These are phyloP conservation scores for mouse (Mus musculus) DNA, from an alignment of 2,113 vertebrate genomes.

Conservation along the genomic window DNA sequence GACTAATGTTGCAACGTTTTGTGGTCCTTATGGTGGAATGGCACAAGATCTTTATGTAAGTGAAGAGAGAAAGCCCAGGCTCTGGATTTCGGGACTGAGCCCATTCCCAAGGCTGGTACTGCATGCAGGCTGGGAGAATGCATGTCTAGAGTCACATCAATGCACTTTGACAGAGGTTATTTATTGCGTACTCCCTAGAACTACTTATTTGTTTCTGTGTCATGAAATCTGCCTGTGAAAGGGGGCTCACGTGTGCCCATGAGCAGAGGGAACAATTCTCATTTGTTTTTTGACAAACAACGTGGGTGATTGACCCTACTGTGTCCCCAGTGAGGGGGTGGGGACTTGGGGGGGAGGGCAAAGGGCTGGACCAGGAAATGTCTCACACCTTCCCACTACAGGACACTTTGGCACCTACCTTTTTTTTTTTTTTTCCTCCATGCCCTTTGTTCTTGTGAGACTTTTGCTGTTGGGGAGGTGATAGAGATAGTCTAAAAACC, in stretches of 20 bases:
- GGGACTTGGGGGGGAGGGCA: not conserved
- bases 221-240: slow-evolving; percentile 44
- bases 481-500: slow-evolving; percentile 6
- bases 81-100: not conserved
- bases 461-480: slow-evolving; percentile 61
- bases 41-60: not conserved
- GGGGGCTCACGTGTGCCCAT: not conserved
- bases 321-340: not conserved
- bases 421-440: slow-evolving; percentile 10
- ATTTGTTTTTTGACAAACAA: slow-evolving; percentile 61
- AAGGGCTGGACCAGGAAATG: slow-evolving; percentile 50
- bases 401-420: slow-evolving; percentile 41
- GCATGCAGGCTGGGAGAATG: not conserved
- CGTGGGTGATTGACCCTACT: not conserved
- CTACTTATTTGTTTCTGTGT: slow-evolving; percentile 51
- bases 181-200: slow-evolving; percentile 19
- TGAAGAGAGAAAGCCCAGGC: not conserved
- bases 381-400: slow-evolving; percentile 67
- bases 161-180: not conserved
- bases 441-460: slow-evolving; percentile 61
- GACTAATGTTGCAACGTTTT: not conserved
- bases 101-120: not conserved
- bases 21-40: not conserved
- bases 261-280: slow-evolving; percentile 49
- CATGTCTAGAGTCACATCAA: not conserved